Base-by-base conservation (phyloP, 2,888 invertebrate genomes). In the Busseola fusca region DNA sequence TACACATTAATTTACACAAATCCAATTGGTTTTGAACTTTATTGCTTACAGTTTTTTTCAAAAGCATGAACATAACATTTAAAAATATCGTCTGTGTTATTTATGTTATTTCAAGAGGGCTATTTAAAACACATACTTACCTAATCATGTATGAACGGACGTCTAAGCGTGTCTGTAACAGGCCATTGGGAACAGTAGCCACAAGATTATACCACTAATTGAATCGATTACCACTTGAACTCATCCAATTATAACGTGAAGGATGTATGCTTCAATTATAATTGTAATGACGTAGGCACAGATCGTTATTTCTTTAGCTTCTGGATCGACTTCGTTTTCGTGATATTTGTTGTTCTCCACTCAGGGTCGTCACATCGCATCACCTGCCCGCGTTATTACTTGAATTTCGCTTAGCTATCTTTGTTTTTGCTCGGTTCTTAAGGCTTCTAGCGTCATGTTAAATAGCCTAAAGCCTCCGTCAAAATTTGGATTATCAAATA, bases 211-310 rank as follows among this genome's bases (percentile, higher is more conserved):
- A 68, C 14, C 66, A 75, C 64, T 83, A 80, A 83, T 80, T 80
- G 64, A 83, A 80, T 83, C 81, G 83, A 80, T 80, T 83, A 80
- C 76, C 69, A 80, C 83, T 80, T 80, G 79, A 80, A 64, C 75
- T 69, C 65, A 74, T 80, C 64, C 68, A 80, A 83, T 80, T 80
- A 83, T 69, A 74, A 21, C 57, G 21, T 27, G 10, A 30, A 80
- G 83, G 79, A 83, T 83, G 57, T 66, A 42, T 52, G 69, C 59
- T 37, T 83, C n/a, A 65, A 74, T 83, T 83, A 64, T 56, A 72
- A 45, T 34, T 34, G 59, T 66, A 57, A 83, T 74, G 21, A 48
- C 12, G 56, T 45, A 30, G n/a, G 40, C 59, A 45, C 54, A 64
- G 34, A 62, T 59, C 27, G 34, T 45, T 65, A 34, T 34, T 34